Conservation (phyloP, 2,113 vertebrate species). For the Paramisgurnus dabryanus region DNA sequence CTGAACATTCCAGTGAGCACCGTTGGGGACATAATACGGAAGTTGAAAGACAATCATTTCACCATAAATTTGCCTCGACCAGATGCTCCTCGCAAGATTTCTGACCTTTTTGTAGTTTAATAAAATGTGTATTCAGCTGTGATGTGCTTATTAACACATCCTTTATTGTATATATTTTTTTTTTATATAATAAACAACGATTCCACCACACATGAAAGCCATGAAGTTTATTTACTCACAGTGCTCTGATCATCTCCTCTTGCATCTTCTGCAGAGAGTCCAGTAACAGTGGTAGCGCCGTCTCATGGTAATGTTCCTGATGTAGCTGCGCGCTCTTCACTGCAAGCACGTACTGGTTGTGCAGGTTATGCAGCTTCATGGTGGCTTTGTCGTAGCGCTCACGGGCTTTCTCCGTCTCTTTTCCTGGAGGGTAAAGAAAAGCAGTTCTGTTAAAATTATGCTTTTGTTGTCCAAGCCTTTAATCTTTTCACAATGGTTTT, state of each 20-base stretch:
- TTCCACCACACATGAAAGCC: background rate
- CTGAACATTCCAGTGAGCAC: too few species aligned
- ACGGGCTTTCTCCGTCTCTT: conserved; percentile 89
- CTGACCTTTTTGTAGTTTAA: too few species aligned
- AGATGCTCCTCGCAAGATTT: too few species aligned
- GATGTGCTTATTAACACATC: too few species aligned
- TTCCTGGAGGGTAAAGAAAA: conserved; percentile 71
- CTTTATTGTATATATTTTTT: too few species aligned
- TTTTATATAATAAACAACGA: background rate
- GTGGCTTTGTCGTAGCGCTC: conserved; percentile 96
- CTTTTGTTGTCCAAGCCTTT: background rate
- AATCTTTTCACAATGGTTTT: background rate
- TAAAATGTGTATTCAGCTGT: too few species aligned
- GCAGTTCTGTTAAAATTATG: background rate
- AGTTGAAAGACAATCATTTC: too few species aligned
- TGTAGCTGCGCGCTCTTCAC: conserved; percentile 89
- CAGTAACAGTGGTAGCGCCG: conserved; percentile 84
- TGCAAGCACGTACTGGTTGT: conserved; percentile 94
- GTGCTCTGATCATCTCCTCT: conserved; percentile 93
- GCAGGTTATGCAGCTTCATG: conserved; percentile 91
- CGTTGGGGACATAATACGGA: too few species aligned
- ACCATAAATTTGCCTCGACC: too few species aligned
- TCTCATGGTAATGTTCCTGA: conserved; percentile 87
- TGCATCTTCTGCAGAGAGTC: conserved; percentile 96
- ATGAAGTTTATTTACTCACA: conserved; percentile 72